Evolutionary conservation across 2,113 vertebrate genomes (phyloP).

Genomic region (Myotis lucifugus): DNA sequence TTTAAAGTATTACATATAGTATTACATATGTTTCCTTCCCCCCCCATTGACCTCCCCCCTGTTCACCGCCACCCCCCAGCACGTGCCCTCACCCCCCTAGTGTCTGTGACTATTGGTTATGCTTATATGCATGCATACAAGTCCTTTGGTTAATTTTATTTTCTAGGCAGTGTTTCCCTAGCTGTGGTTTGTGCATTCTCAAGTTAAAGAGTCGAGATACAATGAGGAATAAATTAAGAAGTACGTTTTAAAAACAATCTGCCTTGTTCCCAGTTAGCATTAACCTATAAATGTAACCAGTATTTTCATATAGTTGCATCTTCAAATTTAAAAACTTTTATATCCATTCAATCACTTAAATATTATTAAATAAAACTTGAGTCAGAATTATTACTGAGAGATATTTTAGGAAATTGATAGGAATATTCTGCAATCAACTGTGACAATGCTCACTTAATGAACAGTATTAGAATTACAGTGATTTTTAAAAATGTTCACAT

Average conservation of each 20-base stretch:
- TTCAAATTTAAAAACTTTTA: slow-evolving; percentile 11
- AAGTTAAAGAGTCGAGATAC: not conserved
- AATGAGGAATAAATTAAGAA: not conserved
- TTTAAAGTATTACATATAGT: no score
- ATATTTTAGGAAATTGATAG: not conserved
- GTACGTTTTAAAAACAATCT: not conserved
- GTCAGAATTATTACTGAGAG: not conserved
- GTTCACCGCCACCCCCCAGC: no score
- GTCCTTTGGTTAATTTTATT: no score
- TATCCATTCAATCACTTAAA: not conserved
- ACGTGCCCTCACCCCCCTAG: no score
- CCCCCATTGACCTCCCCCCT: no score
- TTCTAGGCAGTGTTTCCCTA: not conserved
- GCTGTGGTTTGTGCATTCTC: not conserved
- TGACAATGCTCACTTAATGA: slow-evolving; percentile 1
- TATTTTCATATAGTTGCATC: not conserved
- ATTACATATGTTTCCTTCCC: no score
- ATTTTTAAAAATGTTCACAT: slow-evolving; percentile 12
- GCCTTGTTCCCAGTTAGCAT: not conserved
- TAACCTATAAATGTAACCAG: not conserved
- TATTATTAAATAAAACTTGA: not conserved
- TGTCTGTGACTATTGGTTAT: no score
- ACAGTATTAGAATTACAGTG: not conserved
- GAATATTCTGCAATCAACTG: not conserved
- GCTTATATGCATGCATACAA: no score